phyloP scores from a whole-genome alignment of 2,888 invertebrate species.

The Antheraea assamensis region DNA sequence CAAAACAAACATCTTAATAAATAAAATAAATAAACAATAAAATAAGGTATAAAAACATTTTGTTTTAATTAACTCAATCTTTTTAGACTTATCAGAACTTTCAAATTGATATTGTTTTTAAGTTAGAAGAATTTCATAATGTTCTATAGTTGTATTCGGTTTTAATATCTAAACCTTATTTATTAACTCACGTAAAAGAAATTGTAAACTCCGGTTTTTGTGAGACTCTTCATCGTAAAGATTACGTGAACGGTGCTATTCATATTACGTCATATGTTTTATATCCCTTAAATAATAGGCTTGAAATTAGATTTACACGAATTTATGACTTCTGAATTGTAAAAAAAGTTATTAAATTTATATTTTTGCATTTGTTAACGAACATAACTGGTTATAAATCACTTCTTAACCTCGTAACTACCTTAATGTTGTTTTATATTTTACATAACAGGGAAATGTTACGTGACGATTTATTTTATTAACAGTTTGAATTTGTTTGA shows the following conservation, averaged over 20 bases:
- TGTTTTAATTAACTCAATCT: no score
- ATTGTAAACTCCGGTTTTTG: background rate
- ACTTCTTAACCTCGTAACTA: constrained; percentile 2
- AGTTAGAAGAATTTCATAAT: no score
- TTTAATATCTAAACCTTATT: background rate
- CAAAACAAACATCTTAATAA: no score
- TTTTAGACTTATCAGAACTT: no score
- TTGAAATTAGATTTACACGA: background rate
- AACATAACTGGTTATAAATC: constrained; percentile 9
- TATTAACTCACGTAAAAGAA: background rate
- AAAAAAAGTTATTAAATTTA: background rate
- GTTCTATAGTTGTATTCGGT: no score
- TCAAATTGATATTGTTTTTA: no score
- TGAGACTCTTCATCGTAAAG: background rate
- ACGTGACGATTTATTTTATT: background rate
- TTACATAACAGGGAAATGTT: constrained; percentile 1
- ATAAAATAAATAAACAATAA: no score
- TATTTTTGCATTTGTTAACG: background rate
- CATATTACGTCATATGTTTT: background rate
- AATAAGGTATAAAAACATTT: no score
- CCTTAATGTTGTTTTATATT: background rate
- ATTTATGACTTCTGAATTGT: background rate
- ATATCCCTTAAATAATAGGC: background rate
- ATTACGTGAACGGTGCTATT: background rate
- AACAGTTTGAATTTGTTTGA: background rate